Conservation (phyloP, 2,113 vertebrate genomes). For the Chelonoidis abingdonii region DNA sequence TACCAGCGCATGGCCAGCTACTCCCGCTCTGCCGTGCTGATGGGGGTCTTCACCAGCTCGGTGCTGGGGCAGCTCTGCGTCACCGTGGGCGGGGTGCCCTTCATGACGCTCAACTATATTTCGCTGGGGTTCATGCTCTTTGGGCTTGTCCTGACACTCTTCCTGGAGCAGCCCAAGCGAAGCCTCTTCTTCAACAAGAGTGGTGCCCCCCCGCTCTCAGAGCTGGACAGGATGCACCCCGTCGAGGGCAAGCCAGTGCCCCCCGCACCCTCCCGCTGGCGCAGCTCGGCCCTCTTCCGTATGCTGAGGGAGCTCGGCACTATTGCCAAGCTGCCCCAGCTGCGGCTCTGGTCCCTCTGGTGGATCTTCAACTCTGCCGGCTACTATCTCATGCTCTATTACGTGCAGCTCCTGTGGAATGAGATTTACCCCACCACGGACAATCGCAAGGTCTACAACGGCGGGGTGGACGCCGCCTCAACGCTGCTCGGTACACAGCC, state of each 20-base stretch:
- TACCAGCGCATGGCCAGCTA: slow-evolving; percentile 94
- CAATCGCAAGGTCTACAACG: slow-evolving; percentile 86
- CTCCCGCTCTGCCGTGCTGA: slow-evolving; percentile 87
- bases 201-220: neutral
- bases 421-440: slow-evolving; percentile 63
- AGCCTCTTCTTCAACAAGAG: slow-evolving; percentile 93
- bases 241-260: neutral
- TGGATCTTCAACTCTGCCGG: slow-evolving; percentile 95
- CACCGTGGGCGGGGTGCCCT: slow-evolving; percentile 69
- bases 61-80: slow-evolving; percentile 91
- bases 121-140: slow-evolving; percentile 89
- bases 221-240: slow-evolving; percentile 71
- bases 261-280: slow-evolving; percentile 55
- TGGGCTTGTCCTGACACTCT: slow-evolving; percentile 83
- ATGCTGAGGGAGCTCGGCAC: slow-evolving; percentile 85
- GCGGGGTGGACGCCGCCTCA: slow-evolving; percentile 91
- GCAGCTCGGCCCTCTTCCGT: slow-evolving; percentile 73
- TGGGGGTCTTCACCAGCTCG: slow-evolving; percentile 94
- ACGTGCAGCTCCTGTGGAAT: slow-evolving; percentile 93
- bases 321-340: slow-evolving; percentile 75
- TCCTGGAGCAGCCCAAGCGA: slow-evolving; percentile 88
- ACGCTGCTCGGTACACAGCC: slow-evolving; percentile 86
- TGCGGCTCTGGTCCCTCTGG: slow-evolving; percentile 95
- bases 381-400: slow-evolving; percentile 95
- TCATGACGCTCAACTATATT: slow-evolving; percentile 79